These are phyloP conservation scores for Thripadectes ignobilis DNA, from an alignment of 2,797 vertebrate genomes.

Conservation along the genomic window DNA sequence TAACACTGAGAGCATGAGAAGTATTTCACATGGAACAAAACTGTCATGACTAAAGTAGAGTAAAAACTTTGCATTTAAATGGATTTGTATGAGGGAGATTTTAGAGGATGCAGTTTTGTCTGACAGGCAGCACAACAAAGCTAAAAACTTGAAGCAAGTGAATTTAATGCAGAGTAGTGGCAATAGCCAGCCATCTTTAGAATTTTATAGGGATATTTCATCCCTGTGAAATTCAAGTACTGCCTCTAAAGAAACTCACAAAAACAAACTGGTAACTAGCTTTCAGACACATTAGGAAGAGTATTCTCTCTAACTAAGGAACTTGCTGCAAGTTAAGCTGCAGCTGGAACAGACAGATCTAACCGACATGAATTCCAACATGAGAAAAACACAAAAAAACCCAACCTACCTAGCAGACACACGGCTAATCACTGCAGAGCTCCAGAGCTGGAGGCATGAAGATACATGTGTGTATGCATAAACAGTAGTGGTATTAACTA, in stretches of 20 bases:
- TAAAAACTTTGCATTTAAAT: background rate
- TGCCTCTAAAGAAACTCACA: background rate
- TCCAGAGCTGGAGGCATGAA: background rate
- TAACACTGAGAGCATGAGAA: background rate
- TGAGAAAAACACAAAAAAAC: background rate
- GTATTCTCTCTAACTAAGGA: background rate
- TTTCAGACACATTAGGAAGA: background rate
- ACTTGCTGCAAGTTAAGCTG: background rate
- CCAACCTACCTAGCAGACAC: background rate
- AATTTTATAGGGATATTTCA: background rate
- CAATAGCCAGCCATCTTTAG: background rate
- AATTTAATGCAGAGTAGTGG: background rate
- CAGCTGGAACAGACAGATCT: background rate
- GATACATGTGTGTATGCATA: background rate
- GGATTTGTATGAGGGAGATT: background rate
- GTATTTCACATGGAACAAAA: background rate
- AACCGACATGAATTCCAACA: background rate
- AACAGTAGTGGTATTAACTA: background rate
- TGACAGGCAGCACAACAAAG: background rate
- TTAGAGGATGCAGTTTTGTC: background rate
- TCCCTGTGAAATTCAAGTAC: background rate
- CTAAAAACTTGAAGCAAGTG: background rate
- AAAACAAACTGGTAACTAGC: background rate
- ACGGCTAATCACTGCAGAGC: background rate
- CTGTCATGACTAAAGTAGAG: background rate